Conservation (phyloP, 2,797 vertebrate genomes). For the Columba guinea region DNA sequence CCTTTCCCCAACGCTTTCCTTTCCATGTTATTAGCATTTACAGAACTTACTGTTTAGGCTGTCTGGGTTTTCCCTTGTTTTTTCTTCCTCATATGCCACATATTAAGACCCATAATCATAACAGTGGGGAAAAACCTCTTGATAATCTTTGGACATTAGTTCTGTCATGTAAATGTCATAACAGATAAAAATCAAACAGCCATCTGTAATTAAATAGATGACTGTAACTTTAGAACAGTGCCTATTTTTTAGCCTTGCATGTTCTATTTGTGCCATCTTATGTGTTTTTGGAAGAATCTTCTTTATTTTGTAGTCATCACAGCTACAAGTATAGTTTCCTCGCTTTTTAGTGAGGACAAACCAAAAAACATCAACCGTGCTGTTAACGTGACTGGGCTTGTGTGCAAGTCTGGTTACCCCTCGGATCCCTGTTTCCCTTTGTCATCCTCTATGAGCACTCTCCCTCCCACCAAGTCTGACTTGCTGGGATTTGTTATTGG, state of each 20-base stretch:
- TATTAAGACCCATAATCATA: neutral
- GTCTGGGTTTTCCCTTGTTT: neutral
- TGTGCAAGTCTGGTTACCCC: neutral
- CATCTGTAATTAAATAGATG: neutral
- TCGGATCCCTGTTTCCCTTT: neutral
- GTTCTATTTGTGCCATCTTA: neutral
- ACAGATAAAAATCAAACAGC: neutral
- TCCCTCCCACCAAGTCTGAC: neutral
- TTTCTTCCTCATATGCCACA: rapidly evolving
- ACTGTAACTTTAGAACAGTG: neutral
- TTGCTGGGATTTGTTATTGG: neutral
- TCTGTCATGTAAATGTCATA: neutral
- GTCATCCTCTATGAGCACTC: neutral
- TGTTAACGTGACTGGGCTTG: neutral
- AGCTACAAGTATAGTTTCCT: neutral
- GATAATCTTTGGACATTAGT: neutral
- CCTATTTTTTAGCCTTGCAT: neutral
- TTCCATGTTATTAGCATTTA: neutral
- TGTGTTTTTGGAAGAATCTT: neutral
- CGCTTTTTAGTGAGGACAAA: neutral
- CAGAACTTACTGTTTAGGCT: neutral
- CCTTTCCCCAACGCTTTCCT: neutral
- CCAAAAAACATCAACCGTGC: neutral
- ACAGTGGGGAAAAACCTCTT: neutral
- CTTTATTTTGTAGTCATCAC: neutral